These are phyloP conservation scores for Scatophagus argus DNA, from an alignment of 2,113 vertebrate species.

Conservation along the genomic window DNA sequence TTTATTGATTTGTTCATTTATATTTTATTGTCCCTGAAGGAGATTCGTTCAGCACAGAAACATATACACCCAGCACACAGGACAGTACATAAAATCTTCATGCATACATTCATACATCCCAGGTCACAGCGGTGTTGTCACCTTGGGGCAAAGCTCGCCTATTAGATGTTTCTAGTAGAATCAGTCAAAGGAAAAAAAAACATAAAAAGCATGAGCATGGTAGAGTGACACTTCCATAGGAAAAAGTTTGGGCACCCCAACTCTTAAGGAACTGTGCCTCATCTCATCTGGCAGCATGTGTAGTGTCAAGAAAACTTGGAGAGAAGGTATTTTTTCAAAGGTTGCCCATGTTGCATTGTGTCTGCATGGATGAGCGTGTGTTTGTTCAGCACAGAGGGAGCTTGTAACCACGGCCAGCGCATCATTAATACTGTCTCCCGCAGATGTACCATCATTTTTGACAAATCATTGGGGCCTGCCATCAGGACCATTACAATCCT, in stretches of 20 bases:
- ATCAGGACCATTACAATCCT: constrained; percentile 60
- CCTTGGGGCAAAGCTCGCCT: no score
- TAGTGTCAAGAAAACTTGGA: no score
- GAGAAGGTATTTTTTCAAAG: background rate
- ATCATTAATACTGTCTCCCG: constrained; percentile 78
- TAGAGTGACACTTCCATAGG: no score
- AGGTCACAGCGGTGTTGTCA: background rate
- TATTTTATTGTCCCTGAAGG: background rate
- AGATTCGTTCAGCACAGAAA: background rate
- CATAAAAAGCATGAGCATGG: no score
- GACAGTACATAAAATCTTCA: background rate
- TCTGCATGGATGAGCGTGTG: constrained; percentile 1
- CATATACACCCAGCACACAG: background rate
- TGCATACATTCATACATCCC: background rate
- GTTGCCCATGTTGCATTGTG: constrained; percentile 5
- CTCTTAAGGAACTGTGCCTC: no score
- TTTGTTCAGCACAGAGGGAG: constrained; percentile 58
- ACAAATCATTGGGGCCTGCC: constrained; percentile 71
- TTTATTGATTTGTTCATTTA: background rate
- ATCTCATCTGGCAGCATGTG: no score
- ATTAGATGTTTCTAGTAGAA: no score
- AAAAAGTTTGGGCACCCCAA: no score
- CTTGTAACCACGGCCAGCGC: constrained; percentile 60
- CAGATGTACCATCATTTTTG: constrained; percentile 66
- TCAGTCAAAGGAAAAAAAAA: no score